phyloP scores from a whole-genome alignment of 2,113 vertebrate genomes.

The Dolichotis patagonum region DNA sequence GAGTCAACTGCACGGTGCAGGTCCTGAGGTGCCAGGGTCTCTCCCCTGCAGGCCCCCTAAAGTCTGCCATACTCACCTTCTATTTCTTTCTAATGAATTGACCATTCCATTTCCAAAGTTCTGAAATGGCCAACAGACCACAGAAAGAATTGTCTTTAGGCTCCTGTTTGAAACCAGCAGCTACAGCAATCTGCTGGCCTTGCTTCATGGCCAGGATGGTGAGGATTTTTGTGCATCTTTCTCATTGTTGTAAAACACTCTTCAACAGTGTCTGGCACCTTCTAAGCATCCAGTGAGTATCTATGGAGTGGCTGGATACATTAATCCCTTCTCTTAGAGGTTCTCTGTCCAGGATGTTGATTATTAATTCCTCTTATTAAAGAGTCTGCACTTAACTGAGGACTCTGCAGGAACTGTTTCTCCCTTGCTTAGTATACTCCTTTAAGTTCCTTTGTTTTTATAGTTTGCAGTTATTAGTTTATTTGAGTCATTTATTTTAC shows the following conservation, averaged over 20 bases:
- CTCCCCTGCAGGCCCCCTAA: no score
- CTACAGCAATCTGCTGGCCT: no score
- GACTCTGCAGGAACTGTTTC: not conserved
- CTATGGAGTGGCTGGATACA: not conserved
- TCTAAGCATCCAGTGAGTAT: not conserved
- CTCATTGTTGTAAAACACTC: not conserved
- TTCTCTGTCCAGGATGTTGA: not conserved
- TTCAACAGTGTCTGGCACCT: not conserved
- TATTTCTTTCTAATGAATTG: no score
- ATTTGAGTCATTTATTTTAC: slow-evolving; percentile 33
- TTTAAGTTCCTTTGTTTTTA: not conserved
- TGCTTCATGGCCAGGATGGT: no score
- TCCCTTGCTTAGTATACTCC: not conserved
- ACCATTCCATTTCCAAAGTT: no score
- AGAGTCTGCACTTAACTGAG: not conserved
- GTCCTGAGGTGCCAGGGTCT: no score
- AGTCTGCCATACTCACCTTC: no score
- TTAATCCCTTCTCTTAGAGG: not conserved
- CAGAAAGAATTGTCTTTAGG: no score
- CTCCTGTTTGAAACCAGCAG: no score
- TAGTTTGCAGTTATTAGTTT: slow-evolving; percentile 9
- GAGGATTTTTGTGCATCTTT: not conserved
- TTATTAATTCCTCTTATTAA: not conserved
- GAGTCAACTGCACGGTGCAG: no score
- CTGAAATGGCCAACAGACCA: no score